Conservation (phyloP, 2,113 vertebrate species). For the Corythoichthys haematopterus region DNA sequence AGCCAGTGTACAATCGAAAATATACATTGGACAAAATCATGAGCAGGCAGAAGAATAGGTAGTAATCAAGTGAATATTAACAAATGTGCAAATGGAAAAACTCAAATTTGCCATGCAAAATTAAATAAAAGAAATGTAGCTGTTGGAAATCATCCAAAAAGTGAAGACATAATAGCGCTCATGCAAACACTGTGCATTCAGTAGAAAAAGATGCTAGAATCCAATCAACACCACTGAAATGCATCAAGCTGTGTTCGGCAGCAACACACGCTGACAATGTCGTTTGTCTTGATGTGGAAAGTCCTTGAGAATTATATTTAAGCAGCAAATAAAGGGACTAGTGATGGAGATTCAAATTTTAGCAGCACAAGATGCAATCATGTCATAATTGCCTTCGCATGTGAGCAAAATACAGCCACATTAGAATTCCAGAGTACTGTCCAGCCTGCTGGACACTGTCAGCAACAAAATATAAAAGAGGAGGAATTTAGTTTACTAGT, state of each 20-base stretch:
- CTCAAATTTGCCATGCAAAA: background rate
- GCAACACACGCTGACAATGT: background rate
- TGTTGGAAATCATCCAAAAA: background rate
- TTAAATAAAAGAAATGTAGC: background rate
- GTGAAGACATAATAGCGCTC: background rate
- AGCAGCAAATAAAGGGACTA: slow-evolving; percentile 1
- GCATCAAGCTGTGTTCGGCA: background rate
- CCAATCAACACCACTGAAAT: background rate
- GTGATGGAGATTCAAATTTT: slow-evolving; percentile 4
- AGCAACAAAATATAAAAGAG: slow-evolving; percentile 27
- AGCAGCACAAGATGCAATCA: slow-evolving; percentile 10
- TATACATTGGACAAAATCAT: no score
- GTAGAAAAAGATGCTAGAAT: background rate
- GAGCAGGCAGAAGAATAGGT: background rate
- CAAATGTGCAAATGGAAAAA: background rate
- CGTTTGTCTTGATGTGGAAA: background rate
- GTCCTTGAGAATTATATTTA: slow-evolving; percentile 1
- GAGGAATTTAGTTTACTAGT: background rate
- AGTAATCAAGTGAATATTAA: background rate
- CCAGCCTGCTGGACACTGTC: slow-evolving; percentile 69
- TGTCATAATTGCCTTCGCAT: slow-evolving; percentile 3
- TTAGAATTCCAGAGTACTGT: slow-evolving; percentile 26
- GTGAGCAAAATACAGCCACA: slow-evolving; percentile 25
- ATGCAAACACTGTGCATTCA: background rate
- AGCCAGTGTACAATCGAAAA: no score